Evolutionary conservation across 2,797 vertebrate genomes (phyloP).

Genomic region (Lagothrix lagotricha): DNA sequence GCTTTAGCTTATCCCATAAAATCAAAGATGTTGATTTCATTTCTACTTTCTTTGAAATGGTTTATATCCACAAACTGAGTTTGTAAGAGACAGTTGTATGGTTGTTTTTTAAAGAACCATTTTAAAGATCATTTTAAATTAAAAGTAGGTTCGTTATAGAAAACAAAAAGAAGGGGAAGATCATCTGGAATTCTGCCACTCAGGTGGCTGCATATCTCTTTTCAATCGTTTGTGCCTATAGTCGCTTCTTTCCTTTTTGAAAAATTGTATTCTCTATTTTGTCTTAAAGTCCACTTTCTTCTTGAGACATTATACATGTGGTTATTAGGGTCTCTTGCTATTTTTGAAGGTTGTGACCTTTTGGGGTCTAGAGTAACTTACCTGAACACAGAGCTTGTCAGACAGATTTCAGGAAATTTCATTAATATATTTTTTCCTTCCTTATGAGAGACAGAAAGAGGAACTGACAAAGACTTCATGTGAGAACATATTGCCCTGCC

Average conservation of each 20-base stretch:
- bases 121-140: constrained; percentile 38
- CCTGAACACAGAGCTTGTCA: neutral
- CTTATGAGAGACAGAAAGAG: neutral
- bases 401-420: neutral
- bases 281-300: neutral
- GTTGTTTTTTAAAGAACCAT: neutral
- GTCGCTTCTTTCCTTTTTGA: neutral
- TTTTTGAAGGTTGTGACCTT: neutral
- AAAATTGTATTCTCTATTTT: neutral
- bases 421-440: neutral
- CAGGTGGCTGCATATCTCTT: neutral
- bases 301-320: neutral
- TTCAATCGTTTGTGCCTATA: neutral
- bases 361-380: neutral
- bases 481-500: neutral
- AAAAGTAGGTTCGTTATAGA: constrained; percentile 34
- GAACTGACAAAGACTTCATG: neutral
- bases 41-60: constrained; percentile 32
- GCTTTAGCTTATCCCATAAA: neutral
- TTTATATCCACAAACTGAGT: neutral
- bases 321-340: neutral
- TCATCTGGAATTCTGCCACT: neutral
- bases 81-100: neutral
- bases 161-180: neutral
- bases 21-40: neutral